Base-by-base conservation (phyloP, 2,797 vertebrate species). In the Rhyacichthys aspro region DNA sequence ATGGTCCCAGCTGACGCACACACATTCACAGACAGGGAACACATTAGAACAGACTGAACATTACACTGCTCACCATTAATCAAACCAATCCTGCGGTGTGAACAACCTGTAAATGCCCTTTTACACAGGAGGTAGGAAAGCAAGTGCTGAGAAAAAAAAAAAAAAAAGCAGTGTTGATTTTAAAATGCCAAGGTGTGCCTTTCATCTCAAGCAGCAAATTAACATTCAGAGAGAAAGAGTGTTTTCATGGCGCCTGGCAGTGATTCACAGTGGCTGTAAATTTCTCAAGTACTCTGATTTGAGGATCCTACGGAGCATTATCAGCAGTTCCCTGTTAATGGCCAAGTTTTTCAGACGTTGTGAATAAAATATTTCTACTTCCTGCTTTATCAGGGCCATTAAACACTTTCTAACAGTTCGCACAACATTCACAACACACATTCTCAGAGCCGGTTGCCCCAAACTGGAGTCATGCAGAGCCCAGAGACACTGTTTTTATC, bases 1-100 rank as follows among this genome's bases (percentile, higher is more conserved):
- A 97, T 95, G 32, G 95, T 98, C 57, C 96, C 96, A 67, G 96
- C 97, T 98, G 83, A 37, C 3, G 0, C 1, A 54, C 7, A 42
- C 2, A 43, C 12, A 0, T 5, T 6, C 0, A 9, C 12, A 5
- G 3, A 14, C 18, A 8, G 15, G 15, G 3, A 11, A 17, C 1
- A 19, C 18, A 53, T 15, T 1, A 33, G 8, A 28, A 2, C 23
- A 28, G 23, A 28, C 23, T 28, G 23, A 28, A 28, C 23, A 2
- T 28, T 6, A 2, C 23, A 28, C 3, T 28, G 7, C 7, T 3
- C 4, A 28, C 23, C 23, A 28, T 28, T 28, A 28, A 6, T 28
- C 23, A 28, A 23, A 28, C 23, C 23, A 28, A 6, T 28, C 23
- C 23, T 28, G 23, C 23, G 4, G 23, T 28, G 23, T 28, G 23